A percentile compares a stretch with the other conserved stretches of the same genome.
Conservation (phyloP, 2,113 vertebrate species). For the Monarcha castaneiventris region DNA sequence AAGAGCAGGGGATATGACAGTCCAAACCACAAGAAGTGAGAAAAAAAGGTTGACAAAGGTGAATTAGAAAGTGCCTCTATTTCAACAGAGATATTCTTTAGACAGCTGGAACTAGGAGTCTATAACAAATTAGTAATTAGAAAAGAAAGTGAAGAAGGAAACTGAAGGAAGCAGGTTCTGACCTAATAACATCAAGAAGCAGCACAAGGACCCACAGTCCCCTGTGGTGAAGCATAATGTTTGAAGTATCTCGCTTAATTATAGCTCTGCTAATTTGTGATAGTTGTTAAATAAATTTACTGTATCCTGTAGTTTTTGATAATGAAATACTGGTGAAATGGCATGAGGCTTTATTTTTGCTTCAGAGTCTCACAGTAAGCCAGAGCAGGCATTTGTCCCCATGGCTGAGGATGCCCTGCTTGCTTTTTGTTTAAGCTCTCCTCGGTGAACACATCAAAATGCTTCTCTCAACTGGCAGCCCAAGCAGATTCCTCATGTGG, state of each 20-base stretch:
- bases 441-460: neutral
- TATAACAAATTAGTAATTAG: neutral
- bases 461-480: neutral
- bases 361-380: neutral
- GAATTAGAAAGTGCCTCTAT: neutral
- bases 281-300: neutral
- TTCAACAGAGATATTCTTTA: neutral
- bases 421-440: neutral
- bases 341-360: neutral
- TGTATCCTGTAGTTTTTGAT: neutral
- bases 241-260: constrained; percentile 7
- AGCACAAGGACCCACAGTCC: neutral
- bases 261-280: neutral
- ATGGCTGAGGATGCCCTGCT: neutral
- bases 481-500: neutral
- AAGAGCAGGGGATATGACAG: neutral
- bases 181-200: neutral
- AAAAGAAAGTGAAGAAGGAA: neutral
- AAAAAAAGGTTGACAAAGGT: neutral
- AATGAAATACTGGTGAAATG: neutral
- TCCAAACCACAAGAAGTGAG: neutral
- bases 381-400: neutral
- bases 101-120: neutral
- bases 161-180: neutral
- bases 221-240: neutral